Conservation (phyloP, 2,113 vertebrate genomes). For the Puntigrus tetrazona region DNA sequence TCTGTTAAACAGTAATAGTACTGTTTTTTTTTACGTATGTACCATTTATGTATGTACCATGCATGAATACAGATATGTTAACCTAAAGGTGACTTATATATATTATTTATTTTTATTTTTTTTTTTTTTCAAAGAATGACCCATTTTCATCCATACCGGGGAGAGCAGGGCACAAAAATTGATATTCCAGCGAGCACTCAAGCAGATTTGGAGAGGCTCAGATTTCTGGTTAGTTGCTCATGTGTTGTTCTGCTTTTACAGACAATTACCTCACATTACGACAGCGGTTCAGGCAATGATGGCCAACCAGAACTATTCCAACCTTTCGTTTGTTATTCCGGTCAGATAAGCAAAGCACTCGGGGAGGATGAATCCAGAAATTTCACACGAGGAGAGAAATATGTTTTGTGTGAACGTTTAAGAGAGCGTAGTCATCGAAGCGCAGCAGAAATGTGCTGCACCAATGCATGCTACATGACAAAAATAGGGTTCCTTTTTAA, state of each 20-base stretch:
- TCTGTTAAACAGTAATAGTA: background rate
- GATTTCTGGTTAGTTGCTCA: slow-evolving; percentile 36
- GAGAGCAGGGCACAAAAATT: slow-evolving; percentile 27
- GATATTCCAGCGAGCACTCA: slow-evolving; percentile 31
- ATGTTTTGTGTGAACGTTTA: background rate
- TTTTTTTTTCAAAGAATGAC: background rate
- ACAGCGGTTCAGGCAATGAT: slow-evolving; percentile 40
- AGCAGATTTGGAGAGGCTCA: slow-evolving; percentile 34
- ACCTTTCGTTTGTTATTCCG: background rate
- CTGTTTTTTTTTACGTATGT: background rate
- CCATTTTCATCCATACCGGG: background rate
- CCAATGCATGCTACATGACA: background rate
- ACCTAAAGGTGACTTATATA: slow-evolving; percentile 12
- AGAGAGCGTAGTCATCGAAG: background rate
- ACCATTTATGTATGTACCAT: background rate
- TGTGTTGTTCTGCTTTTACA: slow-evolving; percentile 42
- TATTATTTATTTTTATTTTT: background rate
- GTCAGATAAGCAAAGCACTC: background rate
- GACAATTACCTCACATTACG: slow-evolving; percentile 53
- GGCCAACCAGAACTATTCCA: slow-evolving; percentile 32
- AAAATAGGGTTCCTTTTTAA: background rate
- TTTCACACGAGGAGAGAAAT: background rate
- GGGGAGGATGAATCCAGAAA: background rate
- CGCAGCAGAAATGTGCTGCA: background rate
- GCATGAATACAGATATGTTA: background rate